Conservation (phyloP, 2,113 vertebrate genomes). For the Trogon melanurus region DNA sequence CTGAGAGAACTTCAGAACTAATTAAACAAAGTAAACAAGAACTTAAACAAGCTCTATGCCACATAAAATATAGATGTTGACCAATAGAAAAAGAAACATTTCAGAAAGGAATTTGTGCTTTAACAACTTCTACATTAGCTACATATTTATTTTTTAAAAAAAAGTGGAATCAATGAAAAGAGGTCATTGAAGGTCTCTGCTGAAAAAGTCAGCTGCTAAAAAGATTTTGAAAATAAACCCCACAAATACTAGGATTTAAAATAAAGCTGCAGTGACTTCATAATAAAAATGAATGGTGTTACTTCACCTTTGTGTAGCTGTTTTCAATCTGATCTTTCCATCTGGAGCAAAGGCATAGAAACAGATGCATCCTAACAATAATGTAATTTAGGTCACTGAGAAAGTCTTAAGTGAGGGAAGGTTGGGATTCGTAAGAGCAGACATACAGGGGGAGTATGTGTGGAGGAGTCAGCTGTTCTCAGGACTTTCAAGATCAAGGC, state of each 20-base stretch:
- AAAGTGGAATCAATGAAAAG: background rate
- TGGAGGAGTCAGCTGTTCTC: background rate
- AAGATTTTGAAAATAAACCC: background rate
- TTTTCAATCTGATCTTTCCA: background rate
- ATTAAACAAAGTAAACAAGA: background rate
- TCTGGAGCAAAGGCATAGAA: background rate
- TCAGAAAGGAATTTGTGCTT: background rate
- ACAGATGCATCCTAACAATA: background rate
- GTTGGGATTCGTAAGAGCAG: background rate
- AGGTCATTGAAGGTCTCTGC: background rate
- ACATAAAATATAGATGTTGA: background rate
- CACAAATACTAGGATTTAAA: background rate
- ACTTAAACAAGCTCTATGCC: background rate
- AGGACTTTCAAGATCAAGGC: background rate
- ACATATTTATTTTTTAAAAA: background rate
- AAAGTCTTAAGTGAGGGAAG: background rate
- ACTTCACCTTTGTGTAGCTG: background rate
- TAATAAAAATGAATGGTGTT: background rate
- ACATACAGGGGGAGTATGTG: background rate
- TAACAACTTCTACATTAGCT: background rate
- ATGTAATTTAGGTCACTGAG: background rate
- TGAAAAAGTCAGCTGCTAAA: background rate
- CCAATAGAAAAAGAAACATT: background rate
- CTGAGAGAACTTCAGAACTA: background rate
- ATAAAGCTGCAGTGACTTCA: background rate